phyloP scores from a whole-genome alignment of 2,113 vertebrate genomes.

The Loxodonta africana region DNA sequence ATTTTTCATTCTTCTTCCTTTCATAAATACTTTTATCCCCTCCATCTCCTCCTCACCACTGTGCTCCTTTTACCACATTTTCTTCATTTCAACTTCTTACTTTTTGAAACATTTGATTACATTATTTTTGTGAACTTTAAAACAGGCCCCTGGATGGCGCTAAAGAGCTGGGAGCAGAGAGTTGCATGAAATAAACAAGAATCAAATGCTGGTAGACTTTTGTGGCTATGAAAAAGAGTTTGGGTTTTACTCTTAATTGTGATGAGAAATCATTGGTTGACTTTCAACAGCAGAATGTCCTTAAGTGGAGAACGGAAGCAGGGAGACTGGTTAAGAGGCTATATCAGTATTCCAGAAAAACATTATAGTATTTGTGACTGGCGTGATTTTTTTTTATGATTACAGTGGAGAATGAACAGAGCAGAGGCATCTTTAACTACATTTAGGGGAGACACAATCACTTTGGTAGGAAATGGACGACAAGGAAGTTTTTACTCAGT shows the following conservation, averaged over 20 bases:
- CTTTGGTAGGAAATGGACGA: neutral
- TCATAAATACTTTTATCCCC: neutral
- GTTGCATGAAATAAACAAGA: neutral
- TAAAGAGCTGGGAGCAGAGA: too few relatives aligned
- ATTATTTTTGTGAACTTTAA: neutral
- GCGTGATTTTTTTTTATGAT: too few relatives aligned
- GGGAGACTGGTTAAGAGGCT: neutral
- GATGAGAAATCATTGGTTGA: neutral
- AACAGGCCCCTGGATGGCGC: too few relatives aligned
- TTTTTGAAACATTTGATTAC: neutral
- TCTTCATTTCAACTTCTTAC: neutral
- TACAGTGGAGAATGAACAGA: neutral
- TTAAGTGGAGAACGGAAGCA: neutral
- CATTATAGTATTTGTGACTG: neutral
- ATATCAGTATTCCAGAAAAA: neutral
- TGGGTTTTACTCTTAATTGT: neutral
- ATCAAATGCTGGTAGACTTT: neutral
- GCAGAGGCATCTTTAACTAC: neutral
- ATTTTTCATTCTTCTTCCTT: slow-evolving; percentile 9
- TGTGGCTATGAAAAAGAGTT: neutral
- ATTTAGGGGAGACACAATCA: neutral
- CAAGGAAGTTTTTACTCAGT: neutral
- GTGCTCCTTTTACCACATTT: neutral
- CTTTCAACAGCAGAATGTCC: neutral
- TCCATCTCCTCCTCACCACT: neutral